These are phyloP conservation scores for Etheostoma cragini DNA, from an alignment of 2,113 vertebrate genomes.

Conservation along the genomic window DNA sequence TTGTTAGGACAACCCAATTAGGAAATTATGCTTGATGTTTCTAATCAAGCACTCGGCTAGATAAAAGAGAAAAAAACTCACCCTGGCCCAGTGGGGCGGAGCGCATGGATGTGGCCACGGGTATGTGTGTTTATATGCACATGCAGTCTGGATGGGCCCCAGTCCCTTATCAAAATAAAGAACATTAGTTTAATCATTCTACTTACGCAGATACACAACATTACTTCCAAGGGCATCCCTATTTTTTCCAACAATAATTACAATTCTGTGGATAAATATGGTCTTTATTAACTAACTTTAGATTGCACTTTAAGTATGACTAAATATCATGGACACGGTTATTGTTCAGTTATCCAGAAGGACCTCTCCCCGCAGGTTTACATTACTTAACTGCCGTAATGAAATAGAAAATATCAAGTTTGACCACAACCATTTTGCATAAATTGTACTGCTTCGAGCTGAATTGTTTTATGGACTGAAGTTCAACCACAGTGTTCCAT, in stretches of 20 bases:
- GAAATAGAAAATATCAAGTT: slow-evolving; percentile 59
- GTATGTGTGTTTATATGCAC: slow-evolving; percentile 22
- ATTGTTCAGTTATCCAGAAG: slow-evolving; percentile 40
- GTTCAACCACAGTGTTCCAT: slow-evolving; percentile 45
- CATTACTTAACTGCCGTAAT: slow-evolving; percentile 54
- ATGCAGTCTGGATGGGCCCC: slow-evolving; percentile 54
- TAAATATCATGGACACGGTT: slow-evolving; percentile 35
- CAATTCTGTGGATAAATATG: slow-evolving; percentile 52
- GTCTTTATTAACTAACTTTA: slow-evolving; percentile 48
- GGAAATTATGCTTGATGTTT: slow-evolving; percentile 79
- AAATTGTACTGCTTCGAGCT: slow-evolving; percentile 30
- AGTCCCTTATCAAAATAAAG: slow-evolving; percentile 46
- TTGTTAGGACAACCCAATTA: slow-evolving; percentile 79
- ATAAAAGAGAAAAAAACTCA: slow-evolving; percentile 76
- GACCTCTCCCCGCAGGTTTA: slow-evolving; percentile 45
- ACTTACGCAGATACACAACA: slow-evolving; percentile 46
- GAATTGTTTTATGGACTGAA: slow-evolving; percentile 26
- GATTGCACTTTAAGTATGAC: slow-evolving; percentile 49
- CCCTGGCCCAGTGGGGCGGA: slow-evolving; percentile 48
- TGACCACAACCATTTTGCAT: slow-evolving; percentile 43
- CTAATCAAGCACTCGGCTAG: slow-evolving; percentile 78
- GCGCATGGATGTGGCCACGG: slow-evolving; percentile 34
- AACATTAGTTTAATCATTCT: slow-evolving; percentile 55
- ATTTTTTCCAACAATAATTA: slow-evolving; percentile 51
- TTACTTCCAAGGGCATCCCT: slow-evolving; percentile 17